Conservation (phyloP, 1,140 invertebrate species). For the Physella acuta region DNA sequence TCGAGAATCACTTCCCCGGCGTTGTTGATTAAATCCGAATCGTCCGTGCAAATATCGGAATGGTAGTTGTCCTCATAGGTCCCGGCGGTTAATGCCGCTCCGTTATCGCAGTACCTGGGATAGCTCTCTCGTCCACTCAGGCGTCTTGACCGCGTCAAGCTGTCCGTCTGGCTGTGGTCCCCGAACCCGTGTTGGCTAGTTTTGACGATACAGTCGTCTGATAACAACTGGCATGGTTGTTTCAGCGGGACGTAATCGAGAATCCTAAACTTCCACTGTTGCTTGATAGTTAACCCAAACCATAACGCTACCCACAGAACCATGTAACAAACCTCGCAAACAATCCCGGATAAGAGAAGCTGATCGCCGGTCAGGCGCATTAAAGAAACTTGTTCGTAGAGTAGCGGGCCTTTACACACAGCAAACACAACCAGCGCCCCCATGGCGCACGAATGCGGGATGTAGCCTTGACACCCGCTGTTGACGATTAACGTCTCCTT, state of each 20-base stretch:
- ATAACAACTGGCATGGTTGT: conserved; percentile 36
- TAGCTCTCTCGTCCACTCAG: background rate
- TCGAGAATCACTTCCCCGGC: conserved; percentile 31
- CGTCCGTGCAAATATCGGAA: conserved; percentile 32
- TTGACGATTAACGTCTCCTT: conserved; percentile 36
- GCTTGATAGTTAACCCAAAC: conserved; percentile 49
- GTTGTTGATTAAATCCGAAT: conserved; percentile 28
- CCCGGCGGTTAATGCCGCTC: background rate
- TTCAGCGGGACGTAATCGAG: conserved; percentile 45
- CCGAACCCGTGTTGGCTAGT: conserved; percentile 33
- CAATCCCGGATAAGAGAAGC: conserved; percentile 39
- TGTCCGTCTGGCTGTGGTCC: background rate
- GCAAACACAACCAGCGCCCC: conserved; percentile 39
- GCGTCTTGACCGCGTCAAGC: background rate
- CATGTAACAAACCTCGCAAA: conserved; percentile 47
- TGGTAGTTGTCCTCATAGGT: conserved; percentile 24
- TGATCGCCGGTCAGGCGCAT: conserved; percentile 39
- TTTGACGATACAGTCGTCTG: conserved; percentile 37
- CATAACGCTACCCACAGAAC: conserved; percentile 47
- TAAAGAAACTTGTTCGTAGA: conserved; percentile 43
- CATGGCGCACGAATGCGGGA: conserved; percentile 44
- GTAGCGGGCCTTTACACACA: conserved; percentile 41
- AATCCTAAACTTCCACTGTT: conserved; percentile 49
- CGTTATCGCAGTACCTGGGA: conserved; percentile 24
- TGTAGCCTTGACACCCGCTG: conserved; percentile 45